Percentiles rank a stretch among this genome's conserved stretches.
Evolutionary conservation across 2,113 vertebrate species (phyloP).

Genomic region (Pterocles burchelli): DNA sequence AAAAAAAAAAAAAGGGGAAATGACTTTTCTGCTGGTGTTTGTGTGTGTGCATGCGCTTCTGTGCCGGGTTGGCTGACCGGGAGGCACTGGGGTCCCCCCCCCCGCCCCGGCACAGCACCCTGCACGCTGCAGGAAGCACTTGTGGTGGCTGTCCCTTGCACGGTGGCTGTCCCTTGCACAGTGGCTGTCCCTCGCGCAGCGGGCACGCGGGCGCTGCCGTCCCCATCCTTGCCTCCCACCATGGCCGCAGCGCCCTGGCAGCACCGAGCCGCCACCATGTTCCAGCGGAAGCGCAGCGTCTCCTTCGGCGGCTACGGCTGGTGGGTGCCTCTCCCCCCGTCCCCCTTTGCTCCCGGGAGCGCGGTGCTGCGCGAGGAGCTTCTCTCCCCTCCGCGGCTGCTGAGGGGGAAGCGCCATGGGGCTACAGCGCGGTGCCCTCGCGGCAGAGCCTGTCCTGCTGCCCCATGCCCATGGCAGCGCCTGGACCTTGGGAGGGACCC

Average conservation of each 20-base stretch:
- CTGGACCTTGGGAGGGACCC: rapidly evolving
- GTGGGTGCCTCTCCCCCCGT: conserved; percentile 74
- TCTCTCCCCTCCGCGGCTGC: neutral
- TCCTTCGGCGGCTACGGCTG: conserved; percentile 95
- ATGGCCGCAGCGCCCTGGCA: neutral
- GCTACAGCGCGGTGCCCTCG: rapidly evolving
- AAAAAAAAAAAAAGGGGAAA: conserved; percentile 28
- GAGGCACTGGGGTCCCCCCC: neutral
- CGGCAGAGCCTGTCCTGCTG: neutral
- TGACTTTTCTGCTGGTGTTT: neutral
- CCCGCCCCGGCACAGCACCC: neutral
- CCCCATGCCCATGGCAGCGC: rapidly evolving
- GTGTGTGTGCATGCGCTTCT: neutral
- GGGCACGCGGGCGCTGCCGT: neutral
- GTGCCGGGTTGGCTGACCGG: neutral
- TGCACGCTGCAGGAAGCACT: rapidly evolving
- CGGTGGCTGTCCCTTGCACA: neutral
- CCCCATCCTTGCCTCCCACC: rapidly evolving
- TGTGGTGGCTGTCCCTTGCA: rapidly evolving
- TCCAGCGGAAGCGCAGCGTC: conserved; percentile 90
- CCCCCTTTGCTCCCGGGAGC: rapidly evolving
- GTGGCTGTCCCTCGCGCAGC: rapidly evolving
- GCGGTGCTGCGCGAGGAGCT: rapidly evolving
- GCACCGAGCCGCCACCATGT: conserved; percentile 72
- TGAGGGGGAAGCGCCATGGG: rapidly evolving